Percentiles rank a stretch among this genome's conserved stretches.
Conservation (phyloP, 2,113 vertebrate genomes). For the Hiodon tergisus region DNA sequence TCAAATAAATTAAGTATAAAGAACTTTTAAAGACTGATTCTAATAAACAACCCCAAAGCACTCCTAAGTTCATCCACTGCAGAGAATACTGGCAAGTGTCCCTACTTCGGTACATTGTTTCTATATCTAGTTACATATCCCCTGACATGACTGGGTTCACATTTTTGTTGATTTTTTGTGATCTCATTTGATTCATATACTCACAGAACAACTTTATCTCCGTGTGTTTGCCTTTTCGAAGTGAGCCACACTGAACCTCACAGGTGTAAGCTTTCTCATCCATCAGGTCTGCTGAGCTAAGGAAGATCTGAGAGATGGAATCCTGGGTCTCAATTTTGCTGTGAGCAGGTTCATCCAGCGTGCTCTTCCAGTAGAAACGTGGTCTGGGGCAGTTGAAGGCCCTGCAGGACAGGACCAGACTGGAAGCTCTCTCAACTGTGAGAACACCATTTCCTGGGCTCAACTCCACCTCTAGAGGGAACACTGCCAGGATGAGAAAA, state of each 20-base stretch:
- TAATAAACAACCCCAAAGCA: no score
- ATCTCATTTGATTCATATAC: constrained; percentile 22
- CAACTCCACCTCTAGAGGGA: constrained; percentile 48
- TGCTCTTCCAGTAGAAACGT: constrained; percentile 46
- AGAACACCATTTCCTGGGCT: constrained; percentile 25
- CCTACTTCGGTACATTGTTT: no score
- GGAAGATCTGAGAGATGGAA: constrained; percentile 32
- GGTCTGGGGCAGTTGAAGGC: constrained; percentile 44
- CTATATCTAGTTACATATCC: not conserved
- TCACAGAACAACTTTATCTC: constrained; percentile 52
- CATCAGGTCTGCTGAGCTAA: constrained; percentile 39
- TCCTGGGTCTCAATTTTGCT: not conserved
- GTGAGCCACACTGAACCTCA: constrained; percentile 47
- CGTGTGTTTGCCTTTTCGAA: constrained; percentile 29
- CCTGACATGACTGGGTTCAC: not conserved
- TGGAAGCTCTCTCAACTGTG: constrained; percentile 37
- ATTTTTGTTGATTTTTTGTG: constrained; percentile 1
- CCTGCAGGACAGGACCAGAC: constrained; percentile 43
- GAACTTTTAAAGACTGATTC: no score
- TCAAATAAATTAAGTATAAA: not conserved
- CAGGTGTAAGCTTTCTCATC: constrained; percentile 50
- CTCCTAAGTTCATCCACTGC: no score
- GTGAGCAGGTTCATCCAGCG: constrained; percentile 1
- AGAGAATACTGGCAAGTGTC: no score
- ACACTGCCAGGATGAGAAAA: constrained; percentile 35